phyloP scores from a whole-genome alignment of 2,797 vertebrate genomes.

The Tinamus major region DNA sequence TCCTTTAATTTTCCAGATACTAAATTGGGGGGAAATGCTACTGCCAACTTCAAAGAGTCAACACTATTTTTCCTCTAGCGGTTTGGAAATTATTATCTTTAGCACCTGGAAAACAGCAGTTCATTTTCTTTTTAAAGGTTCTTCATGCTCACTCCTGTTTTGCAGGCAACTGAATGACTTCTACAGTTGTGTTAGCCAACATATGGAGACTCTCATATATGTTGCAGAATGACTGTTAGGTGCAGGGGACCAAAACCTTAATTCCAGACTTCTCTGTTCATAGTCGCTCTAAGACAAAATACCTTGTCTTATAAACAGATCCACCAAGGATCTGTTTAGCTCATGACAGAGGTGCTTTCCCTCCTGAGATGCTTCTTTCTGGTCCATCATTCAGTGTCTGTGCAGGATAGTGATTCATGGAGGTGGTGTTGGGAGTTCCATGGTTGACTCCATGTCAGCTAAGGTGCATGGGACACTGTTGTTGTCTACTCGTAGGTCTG shows the following conservation, averaged over 20 bases:
- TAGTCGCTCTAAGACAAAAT: background rate
- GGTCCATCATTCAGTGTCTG: background rate
- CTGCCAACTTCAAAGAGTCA: background rate
- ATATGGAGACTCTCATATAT: background rate
- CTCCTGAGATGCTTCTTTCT: background rate
- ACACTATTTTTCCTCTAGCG: background rate
- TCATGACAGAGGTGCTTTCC: rapidly evolving
- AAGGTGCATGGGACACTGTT: background rate
- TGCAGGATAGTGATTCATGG: background rate
- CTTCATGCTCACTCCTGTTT: background rate
- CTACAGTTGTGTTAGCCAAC: background rate
- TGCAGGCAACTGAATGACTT: background rate
- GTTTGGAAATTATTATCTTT: background rate
- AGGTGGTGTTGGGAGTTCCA: background rate
- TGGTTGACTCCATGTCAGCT: background rate
- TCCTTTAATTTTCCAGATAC: background rate
- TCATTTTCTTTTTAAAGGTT: background rate
- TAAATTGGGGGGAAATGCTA: background rate
- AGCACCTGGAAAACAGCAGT: background rate
- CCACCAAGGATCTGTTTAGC: background rate
- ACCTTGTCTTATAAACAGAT: background rate
- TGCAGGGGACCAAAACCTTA: background rate
- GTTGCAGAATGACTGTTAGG: background rate
- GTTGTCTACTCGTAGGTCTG: background rate
- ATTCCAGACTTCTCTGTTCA: background rate